Percentiles rank a stretch among this genome's conserved stretches.
phyloP scores from a whole-genome alignment of 2,113 vertebrate genomes.

The Turnix velox region DNA sequence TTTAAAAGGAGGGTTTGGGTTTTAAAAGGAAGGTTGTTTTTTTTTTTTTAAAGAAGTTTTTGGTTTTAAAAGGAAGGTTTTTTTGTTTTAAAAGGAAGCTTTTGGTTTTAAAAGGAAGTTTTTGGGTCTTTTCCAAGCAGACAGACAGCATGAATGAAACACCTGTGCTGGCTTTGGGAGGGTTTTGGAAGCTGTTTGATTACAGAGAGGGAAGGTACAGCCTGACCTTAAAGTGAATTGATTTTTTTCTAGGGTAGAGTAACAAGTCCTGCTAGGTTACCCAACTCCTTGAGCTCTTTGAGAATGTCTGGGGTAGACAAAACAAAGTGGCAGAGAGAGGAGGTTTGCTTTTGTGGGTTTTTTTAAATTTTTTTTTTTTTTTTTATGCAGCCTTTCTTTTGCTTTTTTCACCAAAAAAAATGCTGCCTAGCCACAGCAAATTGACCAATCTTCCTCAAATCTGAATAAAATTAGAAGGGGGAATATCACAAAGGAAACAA shows the following conservation, averaged over 20 bases:
- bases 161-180: conserved; percentile 64
- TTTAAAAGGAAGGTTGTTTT: conserved; percentile 45
- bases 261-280: not conserved
- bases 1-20: conserved; percentile 50
- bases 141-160: conserved; percentile 64
- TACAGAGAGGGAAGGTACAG: conserved; percentile 48
- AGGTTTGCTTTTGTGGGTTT: too few relatives aligned
- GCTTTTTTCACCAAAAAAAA: not conserved
- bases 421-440: not conserved
- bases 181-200: conserved; percentile 44
- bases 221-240: conserved; percentile 55
- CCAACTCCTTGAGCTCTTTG: conserved; percentile 14
- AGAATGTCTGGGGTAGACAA: not conserved
- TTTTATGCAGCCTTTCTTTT: too few relatives aligned
- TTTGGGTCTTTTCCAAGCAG: conserved; percentile 62
- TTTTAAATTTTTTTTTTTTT: too few relatives aligned
- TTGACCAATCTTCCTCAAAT: not conserved
- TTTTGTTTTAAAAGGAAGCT: conserved; percentile 39
- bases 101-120: conserved; percentile 31
- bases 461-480: not conserved
- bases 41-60: too few relatives aligned
- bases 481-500: not conserved
- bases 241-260: conserved; percentile 50
- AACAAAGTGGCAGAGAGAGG: too few relatives aligned
- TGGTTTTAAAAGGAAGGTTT: conserved; percentile 37